Conservation (phyloP, 2,113 vertebrate species). For the Echinops telfairi region DNA sequence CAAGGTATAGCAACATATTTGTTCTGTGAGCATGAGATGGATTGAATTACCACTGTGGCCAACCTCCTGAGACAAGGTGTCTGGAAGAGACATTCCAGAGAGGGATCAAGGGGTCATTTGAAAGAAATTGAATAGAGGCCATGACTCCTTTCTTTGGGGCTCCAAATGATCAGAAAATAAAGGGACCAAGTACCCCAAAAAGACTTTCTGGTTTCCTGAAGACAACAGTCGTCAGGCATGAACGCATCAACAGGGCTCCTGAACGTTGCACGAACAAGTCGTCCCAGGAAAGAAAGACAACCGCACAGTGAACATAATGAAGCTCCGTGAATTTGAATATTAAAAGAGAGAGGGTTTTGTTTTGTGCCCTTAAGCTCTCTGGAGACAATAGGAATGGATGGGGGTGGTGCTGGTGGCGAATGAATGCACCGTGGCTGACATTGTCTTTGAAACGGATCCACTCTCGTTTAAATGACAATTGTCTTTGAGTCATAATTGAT, state of each 20-base stretch:
- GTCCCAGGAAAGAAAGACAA: neutral
- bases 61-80: neutral
- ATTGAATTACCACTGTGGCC: neutral
- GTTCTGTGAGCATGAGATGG: neutral
- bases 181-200: neutral
- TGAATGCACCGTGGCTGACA: neutral
- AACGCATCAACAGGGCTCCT: neutral
- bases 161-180: neutral
- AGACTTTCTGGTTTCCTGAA: neutral
- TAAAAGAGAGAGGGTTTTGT: conserved; percentile 26
- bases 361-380: neutral
- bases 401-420: neutral
- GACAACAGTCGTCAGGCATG: neutral
- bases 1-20: neutral
- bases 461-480: conserved; percentile 66
- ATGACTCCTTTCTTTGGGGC: too few relatives aligned
- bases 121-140: neutral
- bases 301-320: neutral
- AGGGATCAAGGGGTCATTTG: neutral
- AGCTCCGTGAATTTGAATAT: conserved; percentile 25
- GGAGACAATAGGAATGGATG: neutral
- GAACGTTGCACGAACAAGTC: neutral
- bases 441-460: conserved; percentile 60
- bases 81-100: neutral
- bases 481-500: conserved; percentile 67